Percentiles rank a stretch among this genome's conserved stretches.
Conservation (phyloP, 2,113 vertebrate genomes). For the Trematocara unimaculatum region DNA sequence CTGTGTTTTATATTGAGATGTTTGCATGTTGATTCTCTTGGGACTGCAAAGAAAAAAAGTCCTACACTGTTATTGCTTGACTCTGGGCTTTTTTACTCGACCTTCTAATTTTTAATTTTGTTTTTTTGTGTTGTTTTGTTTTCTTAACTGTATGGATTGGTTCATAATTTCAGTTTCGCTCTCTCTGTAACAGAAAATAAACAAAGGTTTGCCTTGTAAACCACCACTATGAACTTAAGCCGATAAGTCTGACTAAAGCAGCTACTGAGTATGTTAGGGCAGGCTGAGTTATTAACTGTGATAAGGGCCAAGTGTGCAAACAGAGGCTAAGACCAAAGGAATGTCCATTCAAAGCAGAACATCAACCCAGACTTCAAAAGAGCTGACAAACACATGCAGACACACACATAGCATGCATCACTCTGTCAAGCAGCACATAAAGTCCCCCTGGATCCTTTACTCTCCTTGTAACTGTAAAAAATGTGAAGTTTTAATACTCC, state of each 20-base stretch:
- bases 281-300: slow-evolving; percentile 48
- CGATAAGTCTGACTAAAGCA: slow-evolving; percentile 3
- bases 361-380: slow-evolving; percentile 33
- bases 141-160: neutral
- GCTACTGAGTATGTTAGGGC: slow-evolving; percentile 27
- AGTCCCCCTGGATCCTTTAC: neutral
- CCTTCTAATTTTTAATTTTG: neutral
- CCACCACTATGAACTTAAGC: neutral
- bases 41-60: neutral
- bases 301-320: slow-evolving; percentile 53
- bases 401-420: neutral
- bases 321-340: slow-evolving; percentile 44
- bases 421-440: neutral
- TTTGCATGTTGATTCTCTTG: neutral
- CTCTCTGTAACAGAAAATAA: neutral
- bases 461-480: neutral
- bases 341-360: slow-evolving; percentile 40
- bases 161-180: neutral
- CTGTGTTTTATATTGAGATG: neutral
- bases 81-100: neutral
- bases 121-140: neutral
- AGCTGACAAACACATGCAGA: neutral
- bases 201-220: neutral
- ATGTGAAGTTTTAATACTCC: neutral
- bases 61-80: neutral